Base-by-base conservation (phyloP, 1,140 invertebrate genomes). In the Heliothis subflexa region DNA sequence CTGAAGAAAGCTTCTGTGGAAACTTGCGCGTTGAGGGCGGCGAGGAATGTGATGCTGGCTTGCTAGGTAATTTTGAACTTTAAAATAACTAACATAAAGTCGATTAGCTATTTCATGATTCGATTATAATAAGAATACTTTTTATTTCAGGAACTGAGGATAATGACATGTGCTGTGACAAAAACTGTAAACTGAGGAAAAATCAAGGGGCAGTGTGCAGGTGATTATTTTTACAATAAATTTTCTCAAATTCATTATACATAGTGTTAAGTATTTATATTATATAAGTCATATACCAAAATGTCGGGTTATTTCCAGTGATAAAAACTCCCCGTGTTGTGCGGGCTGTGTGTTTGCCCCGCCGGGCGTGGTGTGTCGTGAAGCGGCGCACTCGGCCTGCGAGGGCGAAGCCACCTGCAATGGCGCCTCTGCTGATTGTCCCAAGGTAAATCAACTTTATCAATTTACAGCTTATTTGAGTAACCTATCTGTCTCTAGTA, bases 311-410 rank as follows among this genome's bases (percentile, higher is more conserved):
- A 14, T 28, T 52, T 59, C 9, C 81, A 96, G 98, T 91, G 98
- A 99, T 92, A 98, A 98, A 89, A 99, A 99, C 92, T 98, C 98
- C 0, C 98, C 98, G 0, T 99, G 99, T 90, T 99, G 99, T 87
- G 96, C 97, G 90, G 97, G 97, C 82, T 99, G 98, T 87, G 96
- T 97, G 84, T 98, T 97, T 85, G 98, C 99, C 96, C 95, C 96
- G 77, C 95, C 95, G 9, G 97, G 97, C 0, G 95, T 97, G 9
- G 97, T 98, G 87, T 99, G 98, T 88, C 96, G 98, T 18, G 97
- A 98, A 83, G 97, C 97, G 0, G 97, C 98, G 87, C 97, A 97
- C 83, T 97, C 97, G 0, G 98, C 98, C 47, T 99, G 98, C 89
- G 98, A 99, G 93, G 97, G 98, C 90, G 97, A 98, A 92, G 97